A percentile compares a stretch with the other conserved stretches of the same genome.
phyloP scores from a whole-genome alignment of 2,888 invertebrate genomes.

The Cremastobaeus sp. region DNA sequence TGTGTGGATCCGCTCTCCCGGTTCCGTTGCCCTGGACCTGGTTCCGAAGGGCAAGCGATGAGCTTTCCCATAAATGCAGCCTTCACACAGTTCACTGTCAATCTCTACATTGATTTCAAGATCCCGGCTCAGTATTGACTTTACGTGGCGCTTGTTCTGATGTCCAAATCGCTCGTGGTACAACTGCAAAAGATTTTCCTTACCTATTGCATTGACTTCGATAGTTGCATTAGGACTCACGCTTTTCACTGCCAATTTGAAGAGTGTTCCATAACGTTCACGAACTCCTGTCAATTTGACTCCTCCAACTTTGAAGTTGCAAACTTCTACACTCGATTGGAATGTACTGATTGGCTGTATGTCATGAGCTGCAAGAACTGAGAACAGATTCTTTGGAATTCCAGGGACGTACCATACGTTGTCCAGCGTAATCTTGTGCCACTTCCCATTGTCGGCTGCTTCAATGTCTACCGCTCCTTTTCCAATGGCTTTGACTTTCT shows the following conservation, averaged over 20 bases:
- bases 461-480: constrained; percentile 55
- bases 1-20: constrained; percentile 57
- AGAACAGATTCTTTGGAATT: constrained; percentile 66
- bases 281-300: constrained; percentile 57
- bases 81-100: constrained; percentile 64
- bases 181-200: constrained; percentile 59
- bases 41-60: constrained; percentile 66
- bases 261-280: constrained; percentile 58
- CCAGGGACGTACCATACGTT: constrained; percentile 66
- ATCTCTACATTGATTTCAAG: constrained; percentile 64
- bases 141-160: constrained; percentile 69
- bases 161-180: constrained; percentile 71
- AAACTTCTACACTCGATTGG: constrained; percentile 56
- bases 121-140: constrained; percentile 62
- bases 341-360: constrained; percentile 53
- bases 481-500: constrained; percentile 56
- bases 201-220: constrained; percentile 41
- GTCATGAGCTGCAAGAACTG: constrained; percentile 65
- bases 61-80: constrained; percentile 64
- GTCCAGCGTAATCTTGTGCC: constrained; percentile 50
- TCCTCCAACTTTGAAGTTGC: constrained; percentile 56
- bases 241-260: constrained; percentile 62
- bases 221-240: constrained; percentile 46
- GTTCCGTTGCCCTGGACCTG: constrained; percentile 23
- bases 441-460: constrained; percentile 49